phyloP scores from a whole-genome alignment of 2,888 invertebrate species.

The Ophion ellenae region DNA sequence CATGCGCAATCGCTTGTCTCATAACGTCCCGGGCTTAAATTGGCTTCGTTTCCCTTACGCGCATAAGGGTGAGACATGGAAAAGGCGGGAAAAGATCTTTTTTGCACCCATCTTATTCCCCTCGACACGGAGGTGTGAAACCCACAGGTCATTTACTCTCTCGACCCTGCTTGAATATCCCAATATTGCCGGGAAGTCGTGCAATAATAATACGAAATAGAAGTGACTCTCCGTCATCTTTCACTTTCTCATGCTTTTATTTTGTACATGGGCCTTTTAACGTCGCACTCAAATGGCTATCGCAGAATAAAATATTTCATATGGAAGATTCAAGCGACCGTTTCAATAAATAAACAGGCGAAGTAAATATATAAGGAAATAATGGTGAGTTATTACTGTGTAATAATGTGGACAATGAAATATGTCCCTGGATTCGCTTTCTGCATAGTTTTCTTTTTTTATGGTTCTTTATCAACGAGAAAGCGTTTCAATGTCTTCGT shows the following conservation, averaged over 20 bases:
- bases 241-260: background rate
- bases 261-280: background rate
- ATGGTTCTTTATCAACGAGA: background rate
- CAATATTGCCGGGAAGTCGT: background rate
- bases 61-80: background rate
- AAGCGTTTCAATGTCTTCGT: conserved; percentile 4
- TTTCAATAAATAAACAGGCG: background rate
- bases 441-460: background rate
- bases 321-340: background rate
- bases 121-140: background rate
- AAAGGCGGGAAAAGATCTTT: background rate
- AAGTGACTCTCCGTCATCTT: background rate
- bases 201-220: conserved; percentile 16
- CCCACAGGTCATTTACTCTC: background rate
- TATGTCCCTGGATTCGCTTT: background rate
- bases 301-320: background rate
- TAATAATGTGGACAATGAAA: background rate
- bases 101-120: background rate
- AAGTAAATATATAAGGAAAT: background rate
- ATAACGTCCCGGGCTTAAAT: background rate
- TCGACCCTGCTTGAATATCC: conserved; percentile 21
- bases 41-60: background rate
- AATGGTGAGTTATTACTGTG: conserved; percentile 4
- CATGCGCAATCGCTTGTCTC: background rate
- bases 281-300: no score